Conservation (phyloP, 2,797 vertebrate genomes). For the Discoglossus pictus region DNA sequence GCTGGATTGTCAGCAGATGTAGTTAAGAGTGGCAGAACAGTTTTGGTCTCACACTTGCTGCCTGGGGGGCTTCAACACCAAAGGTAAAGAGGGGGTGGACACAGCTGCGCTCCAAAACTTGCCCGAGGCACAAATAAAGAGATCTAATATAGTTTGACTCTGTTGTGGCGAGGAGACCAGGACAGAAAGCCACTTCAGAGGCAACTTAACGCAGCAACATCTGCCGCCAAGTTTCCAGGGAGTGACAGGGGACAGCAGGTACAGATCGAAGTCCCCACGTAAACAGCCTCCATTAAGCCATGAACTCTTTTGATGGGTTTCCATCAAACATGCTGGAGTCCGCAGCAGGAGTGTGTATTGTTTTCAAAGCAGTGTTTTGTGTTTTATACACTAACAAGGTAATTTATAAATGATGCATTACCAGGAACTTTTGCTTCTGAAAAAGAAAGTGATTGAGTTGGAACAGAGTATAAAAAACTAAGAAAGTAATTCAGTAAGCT, state of each 20-base stretch:
- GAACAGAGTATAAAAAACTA: slow-evolving; percentile 42
- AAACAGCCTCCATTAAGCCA: slow-evolving; percentile 72
- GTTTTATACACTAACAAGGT: slow-evolving; percentile 73
- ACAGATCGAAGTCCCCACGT: slow-evolving; percentile 73
- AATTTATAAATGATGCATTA: slow-evolving; percentile 83
- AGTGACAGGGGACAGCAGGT: slow-evolving; percentile 90
- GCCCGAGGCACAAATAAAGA: slow-evolving; percentile 93
- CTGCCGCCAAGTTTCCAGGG: slow-evolving; percentile 88
- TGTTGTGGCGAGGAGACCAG: slow-evolving; percentile 79
- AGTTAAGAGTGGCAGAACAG: slow-evolving; percentile 70
- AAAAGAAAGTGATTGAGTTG: slow-evolving; percentile 37
- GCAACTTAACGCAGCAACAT: slow-evolving; percentile 85
- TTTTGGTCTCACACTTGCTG: slow-evolving; percentile 83
- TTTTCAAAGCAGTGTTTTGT: slow-evolving; percentile 81
- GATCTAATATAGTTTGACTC: slow-evolving; percentile 92
- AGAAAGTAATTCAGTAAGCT: slow-evolving; percentile 47
- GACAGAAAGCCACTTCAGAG: slow-evolving; percentile 93
- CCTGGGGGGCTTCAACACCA: slow-evolving; percentile 87
- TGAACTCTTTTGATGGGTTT: slow-evolving; percentile 77
- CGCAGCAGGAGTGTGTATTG: slow-evolving; percentile 72
- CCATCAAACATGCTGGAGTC: slow-evolving; percentile 69
- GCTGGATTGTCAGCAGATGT: slow-evolving; percentile 84
- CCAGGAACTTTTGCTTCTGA: slow-evolving; percentile 52
- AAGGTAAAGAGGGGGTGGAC: slow-evolving; percentile 90
- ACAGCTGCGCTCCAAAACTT: slow-evolving; percentile 90